Percentiles rank a stretch among this genome's conserved stretches.
Conservation (phyloP, 37 sponge, comb jelly and placozoan genomes). For the Crambe crambe region DNA sequence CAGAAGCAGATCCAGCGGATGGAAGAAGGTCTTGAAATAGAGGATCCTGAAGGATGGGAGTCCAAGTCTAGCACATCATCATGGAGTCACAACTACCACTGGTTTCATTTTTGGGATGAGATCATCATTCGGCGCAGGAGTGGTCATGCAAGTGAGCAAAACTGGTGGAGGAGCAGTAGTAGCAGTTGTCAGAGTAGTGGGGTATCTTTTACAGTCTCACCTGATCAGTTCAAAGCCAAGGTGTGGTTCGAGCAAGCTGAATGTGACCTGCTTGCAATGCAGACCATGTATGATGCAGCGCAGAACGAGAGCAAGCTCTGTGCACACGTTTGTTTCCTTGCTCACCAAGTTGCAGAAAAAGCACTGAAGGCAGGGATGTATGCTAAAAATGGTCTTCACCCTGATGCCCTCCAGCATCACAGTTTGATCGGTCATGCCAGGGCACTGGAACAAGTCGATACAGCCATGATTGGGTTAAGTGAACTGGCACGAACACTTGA, state of each 20-base stretch:
- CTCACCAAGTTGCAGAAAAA: constrained; percentile 62
- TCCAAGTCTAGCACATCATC: too few relatives aligned
- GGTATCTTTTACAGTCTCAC: not conserved
- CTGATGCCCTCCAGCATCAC: too few relatives aligned
- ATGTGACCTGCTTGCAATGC: constrained; percentile 30
- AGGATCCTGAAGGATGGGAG: too few relatives aligned
- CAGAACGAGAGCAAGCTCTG: not conserved
- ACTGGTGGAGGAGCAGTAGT: too few relatives aligned
- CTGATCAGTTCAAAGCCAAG: constrained; percentile 7
- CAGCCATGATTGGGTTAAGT: too few relatives aligned
- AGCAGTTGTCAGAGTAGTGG: not conserved
- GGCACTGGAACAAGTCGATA: too few relatives aligned
- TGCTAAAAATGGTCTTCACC: constrained; percentile 1
- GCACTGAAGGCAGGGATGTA: constrained; percentile 65
- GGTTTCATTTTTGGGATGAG: constrained; percentile 9
- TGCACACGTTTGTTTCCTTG: constrained; percentile 50
- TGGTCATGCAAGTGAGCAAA: not conserved
- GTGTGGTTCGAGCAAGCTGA: constrained; percentile 52
- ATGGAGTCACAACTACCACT: too few relatives aligned
- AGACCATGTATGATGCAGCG: not conserved
- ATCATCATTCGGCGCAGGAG: not conserved
- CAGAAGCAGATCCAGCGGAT: not conserved
- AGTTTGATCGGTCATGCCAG: too few relatives aligned
- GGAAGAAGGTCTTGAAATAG: too few relatives aligned
- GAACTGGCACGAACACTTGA: too few relatives aligned